These are phyloP conservation scores for Drosophila nigromelanica DNA, from an alignment of 1,140 invertebrate species.

Conservation along the genomic window DNA sequence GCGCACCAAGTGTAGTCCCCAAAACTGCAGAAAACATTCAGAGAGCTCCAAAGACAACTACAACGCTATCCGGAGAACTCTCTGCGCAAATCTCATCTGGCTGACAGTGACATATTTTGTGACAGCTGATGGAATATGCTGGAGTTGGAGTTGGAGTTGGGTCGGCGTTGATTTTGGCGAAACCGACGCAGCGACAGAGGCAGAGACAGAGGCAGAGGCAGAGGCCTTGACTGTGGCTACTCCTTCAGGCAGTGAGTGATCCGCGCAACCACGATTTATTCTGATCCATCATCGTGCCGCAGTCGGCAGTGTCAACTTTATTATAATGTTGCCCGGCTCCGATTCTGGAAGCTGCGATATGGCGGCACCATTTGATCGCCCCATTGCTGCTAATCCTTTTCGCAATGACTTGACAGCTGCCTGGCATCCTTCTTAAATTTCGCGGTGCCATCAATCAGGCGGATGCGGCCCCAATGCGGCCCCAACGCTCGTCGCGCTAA, in stretches of 20 bases:
- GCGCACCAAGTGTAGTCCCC: slow-evolving; percentile 32
- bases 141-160: slow-evolving; percentile 67
- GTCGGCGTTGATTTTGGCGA: slow-evolving; percentile 40
- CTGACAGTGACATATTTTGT: slow-evolving; percentile 83
- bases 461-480: slow-evolving; percentile 29
- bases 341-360: slow-evolving; percentile 60
- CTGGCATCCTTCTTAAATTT: slow-evolving; percentile 82
- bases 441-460: slow-evolving; percentile 83
- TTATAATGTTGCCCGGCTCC: slow-evolving; percentile 39
- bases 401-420: slow-evolving; percentile 83
- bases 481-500: slow-evolving; percentile 65
- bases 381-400: slow-evolving; percentile 79
- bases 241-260: slow-evolving; percentile 4
- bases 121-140: slow-evolving; percentile 83
- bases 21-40: slow-evolving; percentile 29
- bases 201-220: neutral
- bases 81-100: slow-evolving; percentile 72
- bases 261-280: slow-evolving; percentile 15
- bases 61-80: slow-evolving; percentile 30
- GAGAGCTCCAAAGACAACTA: slow-evolving; percentile 27
- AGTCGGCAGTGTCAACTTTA: slow-evolving; percentile 79
- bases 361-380: slow-evolving; percentile 80
- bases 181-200: neutral
- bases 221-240: slow-evolving; percentile 1
- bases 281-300: slow-evolving; percentile 73